Evolutionary conservation across 2,888 invertebrate genomes (phyloP), one percentile per base, ranked within the genome.

Genomic region (Lypha dubia): DNA sequence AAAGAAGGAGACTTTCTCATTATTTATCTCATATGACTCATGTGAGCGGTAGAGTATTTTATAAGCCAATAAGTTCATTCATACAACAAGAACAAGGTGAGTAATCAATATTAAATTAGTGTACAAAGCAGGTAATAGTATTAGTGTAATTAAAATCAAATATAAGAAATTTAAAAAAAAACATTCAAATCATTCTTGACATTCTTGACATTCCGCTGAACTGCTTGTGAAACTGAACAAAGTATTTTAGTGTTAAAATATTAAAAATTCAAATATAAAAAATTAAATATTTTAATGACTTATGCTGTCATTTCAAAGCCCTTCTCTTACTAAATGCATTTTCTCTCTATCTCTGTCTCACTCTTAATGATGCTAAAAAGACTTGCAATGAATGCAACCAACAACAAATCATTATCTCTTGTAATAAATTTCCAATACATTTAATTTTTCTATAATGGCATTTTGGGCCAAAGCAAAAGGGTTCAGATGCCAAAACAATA

Each of bases 351-450:
- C 51, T n/a, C 7, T 1, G 3, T 56, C 51, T n/a, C 7, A 0
- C 44, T 15, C 32, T 60, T 38, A 77, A 77, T 51, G 20, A 38
- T 44, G 41, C 44, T 35, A 17, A 32, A 28, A n/a, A n/a, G n/a
- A 44, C 28, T 4, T 6, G 9, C 28, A 35, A 58, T 49, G 24
- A 20, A n/a, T 49, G 49, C 76, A 56, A 53, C 38, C n/a, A n/a
- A n/a, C n/a, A n/a, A 32, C 44, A 24, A 38, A 53, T 70, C 41
- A 44, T 79, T 70, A 62, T 70, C 51, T 32, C 51, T 49, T 11
- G 44, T 44, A 44, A 62, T 53, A 70, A 62, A 70, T 79, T 62
- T 79, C 60, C 70, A 79, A 79, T 70, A 70, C 79, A 79, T 79
- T 79, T 70, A 32, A 8, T 44, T 62, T 70, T 67, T 28, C 35